Evolutionary conservation across 2,888 invertebrate genomes (phyloP), one percentile per base, ranked within the genome.

Genomic region (Eumerus sabulonum): DNA sequence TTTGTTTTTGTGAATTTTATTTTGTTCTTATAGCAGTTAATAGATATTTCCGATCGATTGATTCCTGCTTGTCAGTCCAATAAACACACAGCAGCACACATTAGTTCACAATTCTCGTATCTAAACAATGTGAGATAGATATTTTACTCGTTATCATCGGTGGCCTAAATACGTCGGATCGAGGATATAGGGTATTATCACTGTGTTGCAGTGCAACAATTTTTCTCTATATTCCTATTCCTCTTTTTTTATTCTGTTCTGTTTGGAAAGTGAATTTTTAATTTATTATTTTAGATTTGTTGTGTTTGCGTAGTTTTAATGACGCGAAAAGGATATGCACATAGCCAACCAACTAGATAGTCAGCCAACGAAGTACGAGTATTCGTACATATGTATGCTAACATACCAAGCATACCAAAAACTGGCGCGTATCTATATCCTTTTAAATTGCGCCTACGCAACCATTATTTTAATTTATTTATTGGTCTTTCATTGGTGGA

Each of bases 401-500:
- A 56, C 50, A 60, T 64, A 59, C 59, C 9, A 71, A 59, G 47
- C 48, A 59, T 54, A 36, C 53, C 11, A 9, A 9, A 11, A 12
- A 48, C 27, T 5, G 36, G 27, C 38, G 16, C 64, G 36, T 62
- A 57, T 62, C 40, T 77, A 73, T 64, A 68, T 76, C 71, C 71
- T 60, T 70, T 68, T 73, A 67, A 76, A 73, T 72, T 64, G 74
- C 81, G 81, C 82, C 82, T 82, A 81, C 83, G 73, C 82, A 82
- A 82, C 84, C 85, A 87, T 88, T 87, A 86, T 86, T 87, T 87
- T 86, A 87, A 87, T 88, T 87, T 88, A 88, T 88, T 88, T 87
- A 85, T 86, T 86, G 86, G 84, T 84, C 82, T 87, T 87, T 87
- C 86, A 87, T 87, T 87, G 87, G 86, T 84, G 84, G 85, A 85